phyloP scores from a whole-genome alignment of 2,888 invertebrate species.

The Abrostola tripartita region DNA sequence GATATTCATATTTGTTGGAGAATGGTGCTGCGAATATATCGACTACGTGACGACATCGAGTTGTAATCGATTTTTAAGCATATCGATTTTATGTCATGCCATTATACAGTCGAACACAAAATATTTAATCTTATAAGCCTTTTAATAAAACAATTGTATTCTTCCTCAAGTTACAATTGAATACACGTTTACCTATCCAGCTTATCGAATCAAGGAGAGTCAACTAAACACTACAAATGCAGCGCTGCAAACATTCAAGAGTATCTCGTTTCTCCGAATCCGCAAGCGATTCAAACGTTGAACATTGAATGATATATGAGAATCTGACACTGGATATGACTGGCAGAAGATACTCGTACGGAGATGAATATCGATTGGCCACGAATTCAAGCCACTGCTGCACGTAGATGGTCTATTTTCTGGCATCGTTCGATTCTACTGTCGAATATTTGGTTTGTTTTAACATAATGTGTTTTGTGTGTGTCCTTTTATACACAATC shows the following conservation, averaged over 20 bases:
- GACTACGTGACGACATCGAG: conserved; percentile 1
- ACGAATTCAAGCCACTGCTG: conserved; percentile 5
- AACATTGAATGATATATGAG: conserved; percentile 51
- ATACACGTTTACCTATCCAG: too few species aligned
- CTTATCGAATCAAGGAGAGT: neutral
- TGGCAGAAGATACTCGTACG: conserved; percentile 45
- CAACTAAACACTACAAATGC: conserved; percentile 4
- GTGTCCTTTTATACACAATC: too few species aligned
- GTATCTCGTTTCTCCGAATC: conserved; percentile 17
- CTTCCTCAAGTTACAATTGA: too few species aligned
- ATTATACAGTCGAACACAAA: too few species aligned
- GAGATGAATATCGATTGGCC: conserved; percentile 47
- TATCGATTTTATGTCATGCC: too few species aligned
- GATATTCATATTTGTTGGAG: conserved; percentile 27
- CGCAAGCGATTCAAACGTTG: conserved; percentile 43
- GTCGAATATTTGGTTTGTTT: conserved; percentile 13
- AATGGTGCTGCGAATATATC: conserved; percentile 13
- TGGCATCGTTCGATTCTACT: conserved; percentile 2
- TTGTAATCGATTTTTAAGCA: neutral
- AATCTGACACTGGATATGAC: conserved; percentile 43
- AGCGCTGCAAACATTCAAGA: conserved; percentile 17
- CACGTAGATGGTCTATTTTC: conserved; percentile 4
- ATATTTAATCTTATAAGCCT: too few species aligned
- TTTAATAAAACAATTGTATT: too few species aligned
- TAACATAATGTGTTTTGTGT: neutral